Percentiles rank a stretch among this genome's conserved stretches.
phyloP scores from a whole-genome alignment of 2,113 vertebrate species.

The Sander vitreus region DNA sequence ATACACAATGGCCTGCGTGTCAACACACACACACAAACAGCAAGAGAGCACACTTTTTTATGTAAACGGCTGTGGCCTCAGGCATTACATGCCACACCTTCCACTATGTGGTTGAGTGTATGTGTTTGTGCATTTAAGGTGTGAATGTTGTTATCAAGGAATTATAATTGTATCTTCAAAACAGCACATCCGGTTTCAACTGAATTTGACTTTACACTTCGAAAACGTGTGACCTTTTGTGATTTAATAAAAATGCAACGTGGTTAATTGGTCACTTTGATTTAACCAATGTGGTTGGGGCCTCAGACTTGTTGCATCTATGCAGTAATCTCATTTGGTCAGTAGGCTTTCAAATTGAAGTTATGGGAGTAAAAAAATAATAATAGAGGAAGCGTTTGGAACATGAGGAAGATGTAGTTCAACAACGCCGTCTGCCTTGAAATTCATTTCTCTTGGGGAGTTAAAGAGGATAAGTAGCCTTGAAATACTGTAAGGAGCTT shows the following conservation, averaged over 20 bases:
- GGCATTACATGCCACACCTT: conserved; percentile 58
- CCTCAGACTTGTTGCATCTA: background rate
- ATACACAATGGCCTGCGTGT: background rate
- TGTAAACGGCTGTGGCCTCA: conserved; percentile 56
- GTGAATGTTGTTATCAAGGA: conserved; percentile 54
- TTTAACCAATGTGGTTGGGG: background rate
- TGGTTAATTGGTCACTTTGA: background rate
- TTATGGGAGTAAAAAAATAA: background rate
- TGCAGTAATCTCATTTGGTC: background rate
- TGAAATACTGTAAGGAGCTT: background rate
- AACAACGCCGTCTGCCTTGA: background rate
- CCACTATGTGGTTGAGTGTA: conserved; percentile 32
- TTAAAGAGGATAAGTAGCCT: background rate
- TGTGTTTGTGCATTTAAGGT: conserved; percentile 56
- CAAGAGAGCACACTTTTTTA: conserved; percentile 21
- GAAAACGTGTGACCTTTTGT: background rate
- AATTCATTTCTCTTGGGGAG: background rate
- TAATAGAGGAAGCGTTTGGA: background rate
- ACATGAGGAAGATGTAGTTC: background rate
- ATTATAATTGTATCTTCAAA: conserved; percentile 37
- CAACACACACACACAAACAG: conserved; percentile 13
- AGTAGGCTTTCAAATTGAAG: background rate
- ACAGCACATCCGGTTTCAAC: conserved; percentile 7
- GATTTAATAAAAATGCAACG: background rate
- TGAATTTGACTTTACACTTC: background rate